Evolutionary conservation across 2,113 vertebrate genomes (phyloP), one percentile per base, ranked within the genome.

Genomic region (Gallinago paraguaiae): DNA sequence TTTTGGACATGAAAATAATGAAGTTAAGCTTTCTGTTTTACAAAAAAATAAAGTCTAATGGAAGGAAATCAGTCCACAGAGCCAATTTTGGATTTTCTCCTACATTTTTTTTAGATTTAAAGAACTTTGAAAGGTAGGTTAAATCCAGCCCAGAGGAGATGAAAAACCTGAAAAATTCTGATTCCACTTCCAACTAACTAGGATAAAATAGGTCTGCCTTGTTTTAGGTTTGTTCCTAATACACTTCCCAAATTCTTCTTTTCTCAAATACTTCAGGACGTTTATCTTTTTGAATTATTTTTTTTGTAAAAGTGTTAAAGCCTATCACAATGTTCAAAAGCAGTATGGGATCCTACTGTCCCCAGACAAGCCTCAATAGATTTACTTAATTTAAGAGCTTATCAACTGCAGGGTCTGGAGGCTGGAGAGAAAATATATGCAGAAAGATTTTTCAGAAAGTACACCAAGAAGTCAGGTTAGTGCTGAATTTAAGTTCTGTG

Each of bases 1-100:
- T 94, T 93, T 96, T 97, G 96, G 94, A 96, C 35, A 35, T 12
- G 25, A 92, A 96, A 92, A 79, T 87, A 79, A 92, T 45, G 25
- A 96, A 91, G 56, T 20, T 94, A 92, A 94, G 76, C 53, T 94
- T 93, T 93, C 39, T 80, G 13, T 61, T 95, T 88, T 31, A 70
- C 43, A 75, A 75, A 92, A 57, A 89, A 75, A 43, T 60, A 46
- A 61, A 68, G 11, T 77, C 63, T 93, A 84, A 90, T 88, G 91
- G 76, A 92, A 6, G 5, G 30, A 91, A 83, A 82, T 84, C 60
- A 56, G 16, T 80, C 41, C 35, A 53, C 5, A 61, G 50, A 86
- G 43, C 41, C 59, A 92, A n/a, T 84, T 86, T 74, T 70, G 69
- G 57, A 84, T 76, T 82, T 82, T 61, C 22, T 88, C 14, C 37